Percentiles rank a stretch among this genome's conserved stretches.
phyloP scores from a whole-genome alignment of 1,140 invertebrate species.

The Drosophila quadrilineata region DNA sequence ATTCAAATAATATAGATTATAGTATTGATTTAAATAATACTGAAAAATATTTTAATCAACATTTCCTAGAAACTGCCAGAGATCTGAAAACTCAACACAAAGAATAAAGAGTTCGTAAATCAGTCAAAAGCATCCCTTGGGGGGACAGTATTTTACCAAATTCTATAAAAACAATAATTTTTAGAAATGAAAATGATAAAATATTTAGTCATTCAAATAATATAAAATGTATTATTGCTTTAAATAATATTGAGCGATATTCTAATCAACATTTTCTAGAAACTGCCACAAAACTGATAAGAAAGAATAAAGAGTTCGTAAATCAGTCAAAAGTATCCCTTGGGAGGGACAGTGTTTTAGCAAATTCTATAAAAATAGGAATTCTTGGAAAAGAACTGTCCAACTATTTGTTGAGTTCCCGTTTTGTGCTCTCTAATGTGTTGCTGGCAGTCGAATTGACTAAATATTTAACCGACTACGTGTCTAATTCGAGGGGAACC shows the following conservation, averaged over 20 bases:
- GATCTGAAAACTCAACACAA: too few species aligned
- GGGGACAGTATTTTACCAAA: not conserved
- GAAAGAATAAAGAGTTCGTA: slow-evolving; percentile 16
- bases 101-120: slow-evolving; percentile 24
- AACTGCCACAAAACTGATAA: not conserved
- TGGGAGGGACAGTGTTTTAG: not conserved
- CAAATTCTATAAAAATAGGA: not conserved
- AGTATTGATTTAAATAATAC: too few species aligned
- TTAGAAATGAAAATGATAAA: slow-evolving; percentile 35
- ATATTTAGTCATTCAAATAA: too few species aligned
- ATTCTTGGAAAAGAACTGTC: slow-evolving; percentile 30
- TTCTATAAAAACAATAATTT: slow-evolving; percentile 2
- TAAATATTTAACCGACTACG: slow-evolving; percentile 59
- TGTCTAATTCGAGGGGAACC: slow-evolving; percentile 46
- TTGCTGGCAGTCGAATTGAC: slow-evolving; percentile 22
- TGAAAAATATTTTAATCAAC: too few species aligned
- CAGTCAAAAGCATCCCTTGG: not conserved
- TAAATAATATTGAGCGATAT: not conserved
- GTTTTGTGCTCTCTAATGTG: slow-evolving; percentile 9
- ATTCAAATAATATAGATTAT: too few species aligned
- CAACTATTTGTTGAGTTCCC: slow-evolving; percentile 26
- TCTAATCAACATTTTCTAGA: not conserved
- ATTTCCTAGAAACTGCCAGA: too few species aligned
- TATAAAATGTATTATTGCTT: not conserved
- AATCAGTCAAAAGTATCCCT: slow-evolving; percentile 9